phyloP scores from a whole-genome alignment of 2,113 vertebrate genomes.

The Pygoscelis adeliae region DNA sequence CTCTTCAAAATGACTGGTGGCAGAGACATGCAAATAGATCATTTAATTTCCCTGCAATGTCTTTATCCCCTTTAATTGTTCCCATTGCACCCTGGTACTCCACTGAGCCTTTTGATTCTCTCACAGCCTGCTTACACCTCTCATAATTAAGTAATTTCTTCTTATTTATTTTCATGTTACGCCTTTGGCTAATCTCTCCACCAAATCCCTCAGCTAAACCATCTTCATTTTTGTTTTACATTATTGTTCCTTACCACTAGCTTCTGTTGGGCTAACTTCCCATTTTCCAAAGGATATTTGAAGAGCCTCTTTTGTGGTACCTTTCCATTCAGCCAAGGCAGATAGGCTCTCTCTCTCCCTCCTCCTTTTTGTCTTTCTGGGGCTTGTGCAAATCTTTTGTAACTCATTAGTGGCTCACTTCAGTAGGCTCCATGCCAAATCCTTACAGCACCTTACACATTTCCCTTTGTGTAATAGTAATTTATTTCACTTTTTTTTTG shows the following conservation, averaged over 20 bases:
- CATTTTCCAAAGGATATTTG: neutral
- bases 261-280: slow-evolving; percentile 11
- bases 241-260: neutral
- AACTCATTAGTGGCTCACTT: slow-evolving; percentile 28
- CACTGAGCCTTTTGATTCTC: slow-evolving; percentile 40
- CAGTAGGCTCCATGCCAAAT: neutral
- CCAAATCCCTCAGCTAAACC: slow-evolving; percentile 51
- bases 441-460: neutral
- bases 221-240: slow-evolving; percentile 5
- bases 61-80: slow-evolving; percentile 64
- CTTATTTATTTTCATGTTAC: slow-evolving; percentile 63
- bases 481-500: neutral
- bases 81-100: slow-evolving; percentile 45
- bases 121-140: slow-evolving; percentile 22
- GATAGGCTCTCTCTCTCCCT: neutral
- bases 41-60: slow-evolving; percentile 50
- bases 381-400: neutral
- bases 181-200: slow-evolving; percentile 56
- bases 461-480: neutral
- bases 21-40: slow-evolving; percentile 2
- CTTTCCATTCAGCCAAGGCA: neutral
- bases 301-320: slow-evolving; percentile 11
- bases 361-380: neutral
- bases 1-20: neutral
- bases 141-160: slow-evolving; percentile 60